Conservation (phyloP, 2,113 vertebrate species). For the Callipepla californica region DNA sequence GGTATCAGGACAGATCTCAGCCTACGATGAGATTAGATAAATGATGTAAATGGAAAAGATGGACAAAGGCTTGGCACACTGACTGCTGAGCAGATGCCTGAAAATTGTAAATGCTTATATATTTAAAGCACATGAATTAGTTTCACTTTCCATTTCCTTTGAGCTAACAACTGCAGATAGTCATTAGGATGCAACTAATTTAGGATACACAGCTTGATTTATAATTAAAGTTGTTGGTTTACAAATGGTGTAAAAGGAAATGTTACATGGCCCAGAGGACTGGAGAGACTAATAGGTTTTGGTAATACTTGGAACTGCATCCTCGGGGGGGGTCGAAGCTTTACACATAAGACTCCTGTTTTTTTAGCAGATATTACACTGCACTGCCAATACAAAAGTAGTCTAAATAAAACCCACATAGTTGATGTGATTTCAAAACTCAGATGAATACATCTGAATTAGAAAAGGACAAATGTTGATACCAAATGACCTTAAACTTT, state of each 20-base stretch:
- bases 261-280: conserved; percentile 18
- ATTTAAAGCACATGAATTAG: background rate
- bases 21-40: background rate
- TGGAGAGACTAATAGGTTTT: background rate
- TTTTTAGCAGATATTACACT: background rate
- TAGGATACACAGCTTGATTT: conserved; percentile 17
- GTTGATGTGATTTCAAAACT: conserved; percentile 17
- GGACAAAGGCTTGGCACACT: background rate
- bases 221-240: conserved; percentile 58
- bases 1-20: background rate
- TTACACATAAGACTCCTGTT: conserved; percentile 1
- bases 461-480: background rate
- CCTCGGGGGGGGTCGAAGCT: background rate
- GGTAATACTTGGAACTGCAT: conserved; percentile 4
- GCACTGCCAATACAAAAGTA: background rate
- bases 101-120: background rate
- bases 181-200: conserved; percentile 37
- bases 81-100: background rate
- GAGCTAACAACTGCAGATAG: background rate
- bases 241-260: background rate
- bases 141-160: background rate
- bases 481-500: background rate
- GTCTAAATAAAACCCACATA: background rate
- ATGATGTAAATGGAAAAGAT: background rate
- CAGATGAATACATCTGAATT: conserved; percentile 13